Conservation (phyloP, 2,888 invertebrate species). For the Pollenia amentaria region DNA sequence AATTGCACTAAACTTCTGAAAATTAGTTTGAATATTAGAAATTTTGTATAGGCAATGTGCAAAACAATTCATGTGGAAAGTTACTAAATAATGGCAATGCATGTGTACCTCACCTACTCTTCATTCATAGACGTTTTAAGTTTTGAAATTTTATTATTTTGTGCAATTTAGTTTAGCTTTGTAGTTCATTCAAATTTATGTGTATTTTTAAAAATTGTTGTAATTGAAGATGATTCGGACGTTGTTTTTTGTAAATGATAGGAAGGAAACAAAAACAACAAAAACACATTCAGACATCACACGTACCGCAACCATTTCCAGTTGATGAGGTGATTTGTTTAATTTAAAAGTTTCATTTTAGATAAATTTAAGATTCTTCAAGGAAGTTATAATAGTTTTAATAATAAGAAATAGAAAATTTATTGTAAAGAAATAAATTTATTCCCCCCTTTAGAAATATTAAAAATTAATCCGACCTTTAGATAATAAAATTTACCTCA, state of each 20-base stretch:
- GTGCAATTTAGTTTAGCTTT: slow-evolving; percentile 23
- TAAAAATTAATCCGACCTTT: too few relatives aligned
- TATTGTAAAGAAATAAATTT: too few relatives aligned
- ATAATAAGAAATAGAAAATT: too few relatives aligned
- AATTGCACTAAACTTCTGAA: slow-evolving; percentile 53
- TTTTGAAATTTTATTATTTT: slow-evolving; percentile 20
- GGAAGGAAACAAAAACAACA: slow-evolving; percentile 23
- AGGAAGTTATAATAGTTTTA: background rate
- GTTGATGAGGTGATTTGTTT: background rate
- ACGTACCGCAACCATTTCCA: slow-evolving; percentile 20
- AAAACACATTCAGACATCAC: background rate
- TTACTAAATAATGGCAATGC: slow-evolving; percentile 51
- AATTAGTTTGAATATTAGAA: slow-evolving; percentile 58
- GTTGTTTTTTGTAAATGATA: slow-evolving; percentile 48
- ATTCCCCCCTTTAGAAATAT: too few relatives aligned
- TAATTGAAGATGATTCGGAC: slow-evolving; percentile 54
- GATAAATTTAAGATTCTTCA: background rate
- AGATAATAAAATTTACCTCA: too few relatives aligned
- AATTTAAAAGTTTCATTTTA: slow-evolving; percentile 7
- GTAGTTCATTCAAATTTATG: slow-evolving; percentile 49
- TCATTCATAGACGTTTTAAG: slow-evolving; percentile 32
- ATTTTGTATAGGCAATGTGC: slow-evolving; percentile 39
- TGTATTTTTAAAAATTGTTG: slow-evolving; percentile 39
- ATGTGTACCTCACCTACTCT: background rate
- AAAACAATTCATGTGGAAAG: slow-evolving; percentile 62